These are phyloP conservation scores for Hybos culiciformis DNA, from an alignment of 2,888 invertebrate genomes.

Conservation along the genomic window DNA sequence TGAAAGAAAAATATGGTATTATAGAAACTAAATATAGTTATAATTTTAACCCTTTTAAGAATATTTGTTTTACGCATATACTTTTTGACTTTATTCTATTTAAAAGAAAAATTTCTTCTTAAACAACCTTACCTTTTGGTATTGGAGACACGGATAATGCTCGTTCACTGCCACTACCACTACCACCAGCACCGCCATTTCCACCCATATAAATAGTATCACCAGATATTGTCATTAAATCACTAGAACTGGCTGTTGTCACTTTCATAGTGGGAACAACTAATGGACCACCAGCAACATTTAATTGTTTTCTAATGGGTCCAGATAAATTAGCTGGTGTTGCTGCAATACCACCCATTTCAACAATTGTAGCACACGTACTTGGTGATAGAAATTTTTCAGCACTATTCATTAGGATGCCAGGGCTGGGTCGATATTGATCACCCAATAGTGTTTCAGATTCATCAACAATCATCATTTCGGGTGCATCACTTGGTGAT, in stretches of 20 bases:
- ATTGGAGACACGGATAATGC: conserved; percentile 6
- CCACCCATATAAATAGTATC: too few relatives aligned
- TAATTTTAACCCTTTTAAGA: too few relatives aligned
- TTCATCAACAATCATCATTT: conserved; percentile 14
- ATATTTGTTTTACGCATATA: too few relatives aligned
- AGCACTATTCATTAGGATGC: conserved; percentile 7
- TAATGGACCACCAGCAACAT: conserved; percentile 9
- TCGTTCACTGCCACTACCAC: too few relatives aligned
- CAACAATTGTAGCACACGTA: conserved; percentile 27
- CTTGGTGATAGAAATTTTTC: conserved; percentile 12
- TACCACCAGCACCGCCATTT: neutral
- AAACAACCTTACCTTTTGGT: conserved; percentile 7
- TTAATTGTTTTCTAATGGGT: conserved; percentile 11
- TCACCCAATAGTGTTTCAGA: conserved; percentile 13
- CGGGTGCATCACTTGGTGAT: conserved; percentile 8
- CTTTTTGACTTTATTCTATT: too few relatives aligned
- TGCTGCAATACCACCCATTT: conserved; percentile 31
- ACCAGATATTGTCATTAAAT: neutral
- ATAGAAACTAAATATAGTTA: neutral
- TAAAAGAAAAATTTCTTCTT: too few relatives aligned
- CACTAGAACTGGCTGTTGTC: neutral
- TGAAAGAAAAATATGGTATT: neutral
- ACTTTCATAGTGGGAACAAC: conserved; percentile 5
- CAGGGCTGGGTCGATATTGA: conserved; percentile 1
- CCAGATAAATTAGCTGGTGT: conserved; percentile 18